Percentiles rank a stretch among this genome's conserved stretches.
These are phyloP conservation scores for Pedetes capensis DNA, from an alignment of 2,113 vertebrate genomes.

Conservation along the genomic window DNA sequence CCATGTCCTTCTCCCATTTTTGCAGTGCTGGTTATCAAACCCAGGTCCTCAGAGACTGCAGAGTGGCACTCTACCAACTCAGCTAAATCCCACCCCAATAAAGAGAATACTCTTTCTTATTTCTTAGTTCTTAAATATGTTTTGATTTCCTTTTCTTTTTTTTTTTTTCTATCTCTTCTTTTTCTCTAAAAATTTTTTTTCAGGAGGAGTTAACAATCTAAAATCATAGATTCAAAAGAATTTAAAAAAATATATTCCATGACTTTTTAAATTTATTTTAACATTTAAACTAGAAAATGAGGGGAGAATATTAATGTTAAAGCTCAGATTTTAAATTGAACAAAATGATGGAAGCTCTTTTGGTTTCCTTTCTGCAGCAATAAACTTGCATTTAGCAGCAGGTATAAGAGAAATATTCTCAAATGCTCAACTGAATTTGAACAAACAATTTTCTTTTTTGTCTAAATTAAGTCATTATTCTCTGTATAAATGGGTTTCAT, in stretches of 20 bases:
- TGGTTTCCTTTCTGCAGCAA: neutral
- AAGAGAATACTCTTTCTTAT: neutral
- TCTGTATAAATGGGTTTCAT: neutral
- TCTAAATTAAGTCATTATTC: slow-evolving; percentile 30
- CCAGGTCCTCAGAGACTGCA: no score
- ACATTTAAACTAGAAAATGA: neutral
- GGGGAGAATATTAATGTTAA: neutral
- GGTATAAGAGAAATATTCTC: neutral
- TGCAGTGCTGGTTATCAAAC: no score
- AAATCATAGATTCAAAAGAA: no score
- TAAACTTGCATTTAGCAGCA: neutral
- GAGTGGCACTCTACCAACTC: no score
- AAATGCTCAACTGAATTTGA: neutral
- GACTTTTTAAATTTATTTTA: neutral
- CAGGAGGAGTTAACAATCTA: no score
- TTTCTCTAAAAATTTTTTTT: no score
- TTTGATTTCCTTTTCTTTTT: slow-evolving; percentile 22
- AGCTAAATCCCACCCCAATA: no score
- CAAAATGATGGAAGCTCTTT: neutral
- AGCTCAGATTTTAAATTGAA: neutral
- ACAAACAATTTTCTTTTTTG: neutral
- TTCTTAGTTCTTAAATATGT: slow-evolving; percentile 48
- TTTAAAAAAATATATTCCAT: neutral
- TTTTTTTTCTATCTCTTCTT: no score
- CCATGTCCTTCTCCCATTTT: no score